These are phyloP conservation scores for Novumbra hubbsi DNA, from an alignment of 2,797 vertebrate genomes.

Conservation along the genomic window DNA sequence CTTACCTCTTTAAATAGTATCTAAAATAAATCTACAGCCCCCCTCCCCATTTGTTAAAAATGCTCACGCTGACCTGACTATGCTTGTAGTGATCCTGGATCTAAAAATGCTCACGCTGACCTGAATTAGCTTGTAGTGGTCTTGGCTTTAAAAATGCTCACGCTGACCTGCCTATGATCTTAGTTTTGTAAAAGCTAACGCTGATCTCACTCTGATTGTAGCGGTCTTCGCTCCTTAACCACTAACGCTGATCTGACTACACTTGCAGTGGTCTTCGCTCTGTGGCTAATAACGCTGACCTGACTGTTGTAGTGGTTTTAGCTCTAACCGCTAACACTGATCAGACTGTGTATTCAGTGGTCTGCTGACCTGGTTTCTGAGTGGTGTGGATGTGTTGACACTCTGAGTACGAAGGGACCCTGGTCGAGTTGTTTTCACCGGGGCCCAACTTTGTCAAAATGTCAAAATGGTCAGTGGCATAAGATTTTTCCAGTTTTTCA, in stretches of 20 bases:
- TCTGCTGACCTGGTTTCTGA: conserved; percentile 32
- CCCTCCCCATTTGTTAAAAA: too few relatives aligned
- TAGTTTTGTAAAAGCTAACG: too few relatives aligned
- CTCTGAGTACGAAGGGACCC: conserved; percentile 17
- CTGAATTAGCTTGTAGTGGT: too few relatives aligned
- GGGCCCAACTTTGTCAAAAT: neutral
- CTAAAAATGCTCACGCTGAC: too few relatives aligned
- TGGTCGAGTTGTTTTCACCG: neutral
- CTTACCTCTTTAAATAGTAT: too few relatives aligned
- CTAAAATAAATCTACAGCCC: too few relatives aligned
- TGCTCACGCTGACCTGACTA: neutral
- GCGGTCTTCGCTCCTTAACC: neutral
- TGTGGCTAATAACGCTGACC: neutral
- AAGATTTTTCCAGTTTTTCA: neutral
- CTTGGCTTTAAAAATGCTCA: too few relatives aligned
- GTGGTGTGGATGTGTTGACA: conserved; percentile 22
- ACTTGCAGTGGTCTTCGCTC: neutral
- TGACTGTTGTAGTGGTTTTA: neutral
- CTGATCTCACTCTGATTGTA: too few relatives aligned
- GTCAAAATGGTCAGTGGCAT: too few relatives aligned
- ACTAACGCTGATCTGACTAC: neutral
- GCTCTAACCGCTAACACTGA: too few relatives aligned
- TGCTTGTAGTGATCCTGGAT: neutral
- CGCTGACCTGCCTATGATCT: too few relatives aligned
- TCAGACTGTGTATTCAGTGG: neutral